These are phyloP conservation scores for Thamnaconus septentrionalis DNA, from an alignment of 2,113 vertebrate species.

Conservation along the genomic window DNA sequence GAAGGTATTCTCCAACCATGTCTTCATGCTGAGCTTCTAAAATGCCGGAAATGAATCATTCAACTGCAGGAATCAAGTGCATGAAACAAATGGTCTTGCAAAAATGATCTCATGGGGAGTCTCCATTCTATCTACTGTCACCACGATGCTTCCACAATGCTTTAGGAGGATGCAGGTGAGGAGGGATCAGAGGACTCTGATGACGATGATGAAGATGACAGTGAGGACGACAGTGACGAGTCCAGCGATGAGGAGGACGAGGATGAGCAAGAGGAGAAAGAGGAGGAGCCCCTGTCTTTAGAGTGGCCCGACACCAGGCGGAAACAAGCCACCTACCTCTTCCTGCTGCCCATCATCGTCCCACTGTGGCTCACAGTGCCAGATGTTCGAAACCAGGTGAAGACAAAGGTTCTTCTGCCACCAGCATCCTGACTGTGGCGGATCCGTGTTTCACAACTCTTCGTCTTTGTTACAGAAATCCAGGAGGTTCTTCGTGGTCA, in stretches of 20 bases:
- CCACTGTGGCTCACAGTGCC: conserved; percentile 95
- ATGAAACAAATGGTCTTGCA: no score
- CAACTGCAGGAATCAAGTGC: neutral
- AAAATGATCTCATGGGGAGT: no score
- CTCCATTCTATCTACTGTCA: neutral
- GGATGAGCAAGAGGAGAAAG: conserved; percentile 67
- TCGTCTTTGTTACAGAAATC: conserved; percentile 79
- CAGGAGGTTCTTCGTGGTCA: conserved; percentile 83
- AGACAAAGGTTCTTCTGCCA: conserved; percentile 3
- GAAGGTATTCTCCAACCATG: conserved; percentile 52
- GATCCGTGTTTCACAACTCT: neutral
- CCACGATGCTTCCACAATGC: neutral
- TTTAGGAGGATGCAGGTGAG: conserved; percentile 56
- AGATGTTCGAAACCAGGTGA: conserved; percentile 89
- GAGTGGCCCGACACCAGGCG: conserved; percentile 86
- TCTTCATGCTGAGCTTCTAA: conserved; percentile 8
- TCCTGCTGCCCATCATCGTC: conserved; percentile 90
- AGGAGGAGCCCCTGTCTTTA: conserved; percentile 89
- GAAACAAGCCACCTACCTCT: conserved; percentile 89
- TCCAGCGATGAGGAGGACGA: conserved; percentile 63
- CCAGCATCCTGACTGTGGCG: neutral
- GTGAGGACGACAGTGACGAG: conserved; percentile 43
- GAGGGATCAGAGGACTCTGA: conserved; percentile 45
- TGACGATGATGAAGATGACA: conserved; percentile 39
- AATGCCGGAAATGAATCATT: conserved; percentile 63